Evolutionary conservation across 2,888 invertebrate genomes (phyloP), one percentile per base, ranked within the genome.

Genomic region (Eumacrocentrus americanus): DNA sequence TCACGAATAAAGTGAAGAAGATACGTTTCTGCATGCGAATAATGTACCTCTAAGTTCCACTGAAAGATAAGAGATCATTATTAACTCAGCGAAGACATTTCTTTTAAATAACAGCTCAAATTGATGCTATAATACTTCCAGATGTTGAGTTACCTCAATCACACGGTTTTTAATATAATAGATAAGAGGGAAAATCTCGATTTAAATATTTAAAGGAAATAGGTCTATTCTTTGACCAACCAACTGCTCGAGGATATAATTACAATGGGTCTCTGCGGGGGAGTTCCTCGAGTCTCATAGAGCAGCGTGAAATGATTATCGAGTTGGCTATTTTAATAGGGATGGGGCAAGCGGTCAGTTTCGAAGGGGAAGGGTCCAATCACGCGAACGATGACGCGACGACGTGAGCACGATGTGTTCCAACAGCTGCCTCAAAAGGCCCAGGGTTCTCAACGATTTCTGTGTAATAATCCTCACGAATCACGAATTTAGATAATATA

Each of bases 371-470:
- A 61, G 66, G 69, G 70, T 60, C 70, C 74, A 69, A 76, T 76
- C 65, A 74, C 65, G 73, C 74, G 67, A 66, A 73, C 72, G 69
- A 73, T 69, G 64, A 72, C 65, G 67, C 69, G 65, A 65, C 68
- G 25, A n/a, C n/a, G n/a, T n/a, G n/a, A 68, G 48, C 52, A 59
- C 60, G 54, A 68, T 23, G 23, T 42, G 20, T 18, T 16, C 18
- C 18, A 38, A 53, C 59, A 60, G 60, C 60, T 55, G 60, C 54
- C 46, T 11, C 46, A 23, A 25, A 20, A 37, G 25, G 38, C n/a
- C 23, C n/a, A 22, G 42, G 16, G 7, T 12, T 12, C 12, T 14
- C 38, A 42, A 18, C 42, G 18, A 14, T 14, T 7, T 42, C 18
- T 42, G 16, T 9, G 16, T 29, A 29, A 29, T 6, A 29, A 29